Evolutionary conservation across 2,888 invertebrate genomes (phyloP).

Genomic region (Thymelicus sylvestris): DNA sequence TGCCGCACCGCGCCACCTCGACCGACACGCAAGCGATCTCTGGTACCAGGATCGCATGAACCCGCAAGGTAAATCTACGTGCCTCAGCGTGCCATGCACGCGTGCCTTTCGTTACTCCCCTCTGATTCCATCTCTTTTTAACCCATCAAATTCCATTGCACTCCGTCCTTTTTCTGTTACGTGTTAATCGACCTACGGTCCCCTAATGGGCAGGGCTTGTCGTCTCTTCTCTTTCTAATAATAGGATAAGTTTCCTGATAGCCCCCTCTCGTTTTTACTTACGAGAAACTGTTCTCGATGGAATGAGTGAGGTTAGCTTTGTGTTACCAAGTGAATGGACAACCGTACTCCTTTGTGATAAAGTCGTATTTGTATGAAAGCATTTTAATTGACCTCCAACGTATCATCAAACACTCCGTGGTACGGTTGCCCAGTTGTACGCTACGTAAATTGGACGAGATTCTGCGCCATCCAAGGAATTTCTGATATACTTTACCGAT

Average conservation of each 20-base stretch:
- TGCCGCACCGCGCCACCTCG: constrained; percentile 76
- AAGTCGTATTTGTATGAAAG: constrained; percentile 42
- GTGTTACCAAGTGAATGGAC: constrained; percentile 22
- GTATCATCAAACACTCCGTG: constrained; percentile 54
- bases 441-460: constrained; percentile 67
- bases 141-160: constrained; percentile 38
- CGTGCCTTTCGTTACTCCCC: constrained; percentile 42
- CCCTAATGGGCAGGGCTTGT: constrained; percentile 39
- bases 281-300: neutral
- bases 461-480: constrained; percentile 70
- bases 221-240: constrained; percentile 48
- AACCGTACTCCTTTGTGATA: constrained; percentile 43
- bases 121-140: constrained; percentile 60
- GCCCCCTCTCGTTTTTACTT: constrained; percentile 12
- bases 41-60: constrained; percentile 70
- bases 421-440: constrained; percentile 36
- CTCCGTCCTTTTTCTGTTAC: constrained; percentile 12
- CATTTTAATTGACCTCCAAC: constrained; percentile 55
- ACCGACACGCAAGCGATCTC: constrained; percentile 82
- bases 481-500: constrained; percentile 65
- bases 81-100: constrained; percentile 56
- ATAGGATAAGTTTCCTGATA: constrained; percentile 24
- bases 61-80: constrained; percentile 46
- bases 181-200: constrained; percentile 11
- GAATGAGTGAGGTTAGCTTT: constrained; percentile 8